Evolutionary conservation across 2,113 vertebrate species (phyloP).

Genomic region (Haliaeetus leucogaster): DNA sequence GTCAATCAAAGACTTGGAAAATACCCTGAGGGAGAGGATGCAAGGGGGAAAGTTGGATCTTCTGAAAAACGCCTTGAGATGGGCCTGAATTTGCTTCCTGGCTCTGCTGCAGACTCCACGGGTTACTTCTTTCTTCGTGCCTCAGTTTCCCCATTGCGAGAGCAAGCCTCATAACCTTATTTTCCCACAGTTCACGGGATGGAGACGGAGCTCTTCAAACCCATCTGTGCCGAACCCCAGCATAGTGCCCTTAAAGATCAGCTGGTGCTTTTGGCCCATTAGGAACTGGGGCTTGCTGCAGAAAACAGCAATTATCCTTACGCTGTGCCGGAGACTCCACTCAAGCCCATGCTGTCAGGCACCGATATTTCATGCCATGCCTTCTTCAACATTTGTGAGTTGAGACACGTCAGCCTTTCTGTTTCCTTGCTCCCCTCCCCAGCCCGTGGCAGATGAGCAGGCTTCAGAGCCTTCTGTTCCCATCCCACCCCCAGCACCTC

Average conservation of each 20-base stretch:
- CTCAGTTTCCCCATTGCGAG: neutral
- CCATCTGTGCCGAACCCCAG: neutral
- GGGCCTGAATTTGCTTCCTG: too few species aligned
- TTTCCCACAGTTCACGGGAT: fast-evolving
- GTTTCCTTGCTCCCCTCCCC: neutral
- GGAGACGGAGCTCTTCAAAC: neutral
- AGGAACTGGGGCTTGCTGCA: fast-evolving
- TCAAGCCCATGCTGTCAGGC: neutral
- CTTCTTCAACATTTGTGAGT: neutral
- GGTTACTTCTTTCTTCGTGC: neutral
- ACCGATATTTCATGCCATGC: neutral
- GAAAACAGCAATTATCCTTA: neutral
- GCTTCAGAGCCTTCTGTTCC: slow-evolving; percentile 43
- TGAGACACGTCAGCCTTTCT: neutral
- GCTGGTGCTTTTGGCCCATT: neutral
- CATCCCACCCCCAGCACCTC: slow-evolving; percentile 8
- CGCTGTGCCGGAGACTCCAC: fast-evolving
- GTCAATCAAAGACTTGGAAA: neutral
- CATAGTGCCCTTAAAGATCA: fast-evolving
- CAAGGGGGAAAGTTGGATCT: neutral
- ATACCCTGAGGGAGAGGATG: neutral
- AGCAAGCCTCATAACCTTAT: neutral
- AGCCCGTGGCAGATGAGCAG: slow-evolving; percentile 29
- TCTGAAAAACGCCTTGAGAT: neutral
- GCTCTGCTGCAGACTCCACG: neutral